phyloP scores from a whole-genome alignment of 2,113 vertebrate species.

The Balaeniceps rex region DNA sequence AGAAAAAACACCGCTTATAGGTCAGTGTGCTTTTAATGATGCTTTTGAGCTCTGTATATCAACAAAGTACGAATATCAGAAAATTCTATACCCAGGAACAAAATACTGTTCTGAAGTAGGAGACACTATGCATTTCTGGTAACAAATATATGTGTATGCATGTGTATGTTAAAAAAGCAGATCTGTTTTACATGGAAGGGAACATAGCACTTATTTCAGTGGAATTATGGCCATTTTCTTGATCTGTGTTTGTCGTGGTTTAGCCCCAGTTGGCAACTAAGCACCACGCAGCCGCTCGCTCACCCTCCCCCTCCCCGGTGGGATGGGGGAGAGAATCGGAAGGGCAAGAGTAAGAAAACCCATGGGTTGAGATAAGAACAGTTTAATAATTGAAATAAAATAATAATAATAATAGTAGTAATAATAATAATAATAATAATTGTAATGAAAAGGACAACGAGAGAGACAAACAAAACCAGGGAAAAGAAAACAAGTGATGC shows the following conservation, averaged over 20 bases:
- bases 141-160: rapidly evolving
- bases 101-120: not conserved
- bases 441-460: too few relatives aligned
- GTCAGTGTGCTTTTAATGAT: not conserved
- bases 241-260: not conserved
- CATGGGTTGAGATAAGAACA: too few relatives aligned
- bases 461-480: too few relatives aligned
- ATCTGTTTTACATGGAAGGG: not conserved
- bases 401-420: too few relatives aligned
- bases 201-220: not conserved
- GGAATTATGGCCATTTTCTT: not conserved
- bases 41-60: not conserved
- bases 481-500: too few relatives aligned
- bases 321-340: too few relatives aligned
- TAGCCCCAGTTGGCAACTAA: too few relatives aligned
- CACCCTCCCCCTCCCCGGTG: too few relatives aligned
- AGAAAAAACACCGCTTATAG: not conserved
- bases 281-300: too few relatives aligned
- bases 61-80: not conserved
- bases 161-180: not conserved
- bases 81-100: not conserved
- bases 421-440: too few relatives aligned
- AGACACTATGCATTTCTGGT: not conserved
- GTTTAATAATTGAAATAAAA: too few relatives aligned
- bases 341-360: too few relatives aligned